Evolutionary conservation across 2,797 vertebrate genomes (phyloP), one percentile per base, ranked within the genome.

Genomic region (Coilia nasus): DNA sequence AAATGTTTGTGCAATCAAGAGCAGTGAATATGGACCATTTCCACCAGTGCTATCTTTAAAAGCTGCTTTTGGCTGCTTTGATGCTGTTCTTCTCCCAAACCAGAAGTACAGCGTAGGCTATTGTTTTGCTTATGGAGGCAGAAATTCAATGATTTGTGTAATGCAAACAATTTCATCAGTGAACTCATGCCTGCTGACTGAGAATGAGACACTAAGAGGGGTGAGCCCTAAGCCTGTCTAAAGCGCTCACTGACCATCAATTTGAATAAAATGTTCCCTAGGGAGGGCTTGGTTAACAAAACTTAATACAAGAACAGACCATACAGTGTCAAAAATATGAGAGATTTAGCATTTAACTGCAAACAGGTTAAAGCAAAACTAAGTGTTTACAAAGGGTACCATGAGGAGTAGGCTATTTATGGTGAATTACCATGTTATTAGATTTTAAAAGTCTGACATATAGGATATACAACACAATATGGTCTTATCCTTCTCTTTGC

Each of bases 121-220:
- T 83, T 85, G 84, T 88, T 85, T 87, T 92, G 87, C 87, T 92
- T 89, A 67, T 86, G 88, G 88, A 90, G 91, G 91, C 85, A 91
- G 35, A 91, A 86, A 83, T 82, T 87, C 85, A 15, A 57, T 83
- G 88, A 91, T 86, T 93, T 83, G 23, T 86, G 80, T 90, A 91
- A 92, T 81, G 84, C 19, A 0, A 0, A 64, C 86, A 71, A 92
- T 91, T 88, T 88, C 85, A 91, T 85, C 86, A 85, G 88, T 83
- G 88, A 90, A 89, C 82, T 90, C 89, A 86, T 25, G 88, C 83
- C 87, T 88, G 81, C 87, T 87, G 25, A 14, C 0, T 0, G 62
- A 57, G 21, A 84, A 80, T 15, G 56, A 71, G 80, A 88, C 59
- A 56, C 9, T 6, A 84, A 85, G 82, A 85, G 82, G 25, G 82